phyloP scores from a whole-genome alignment of 2,797 vertebrate genomes.

The Sebastes steindachneri region DNA sequence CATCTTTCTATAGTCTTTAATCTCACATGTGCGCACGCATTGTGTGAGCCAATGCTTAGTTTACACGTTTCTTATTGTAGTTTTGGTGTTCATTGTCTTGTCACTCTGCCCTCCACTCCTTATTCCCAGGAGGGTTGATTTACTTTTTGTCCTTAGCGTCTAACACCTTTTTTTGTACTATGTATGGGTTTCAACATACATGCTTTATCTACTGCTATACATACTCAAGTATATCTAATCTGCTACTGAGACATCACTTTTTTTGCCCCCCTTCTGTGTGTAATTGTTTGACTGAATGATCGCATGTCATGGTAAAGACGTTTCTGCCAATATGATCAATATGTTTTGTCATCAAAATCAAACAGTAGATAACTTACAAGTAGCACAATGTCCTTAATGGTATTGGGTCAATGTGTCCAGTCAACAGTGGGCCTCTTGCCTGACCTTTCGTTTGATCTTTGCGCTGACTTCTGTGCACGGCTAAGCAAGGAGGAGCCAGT shows the following conservation, averaged over 20 bases:
- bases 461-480: not conserved
- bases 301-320: not conserved
- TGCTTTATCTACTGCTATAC: not conserved
- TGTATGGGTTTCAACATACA: not conserved
- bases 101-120: not conserved
- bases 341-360: not conserved
- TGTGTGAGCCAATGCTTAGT: not conserved
- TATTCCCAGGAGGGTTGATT: not conserved
- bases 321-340: not conserved
- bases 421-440: not conserved
- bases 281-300: not conserved
- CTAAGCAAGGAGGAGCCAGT: not conserved
- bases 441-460: slow-evolving; percentile 11
- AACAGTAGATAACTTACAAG: not conserved
- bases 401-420: not conserved
- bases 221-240: not conserved
- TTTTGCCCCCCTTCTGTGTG: not conserved
- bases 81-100: not conserved
- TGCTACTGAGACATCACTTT: not conserved
- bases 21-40: not conserved
- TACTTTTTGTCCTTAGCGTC: not conserved
- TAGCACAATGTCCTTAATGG: not conserved
- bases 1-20: not conserved
- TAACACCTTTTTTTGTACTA: not conserved
- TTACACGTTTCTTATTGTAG: not conserved